Evolutionary conservation across 2,113 vertebrate species (phyloP).

Genomic region (Uropsilus gracilis): DNA sequence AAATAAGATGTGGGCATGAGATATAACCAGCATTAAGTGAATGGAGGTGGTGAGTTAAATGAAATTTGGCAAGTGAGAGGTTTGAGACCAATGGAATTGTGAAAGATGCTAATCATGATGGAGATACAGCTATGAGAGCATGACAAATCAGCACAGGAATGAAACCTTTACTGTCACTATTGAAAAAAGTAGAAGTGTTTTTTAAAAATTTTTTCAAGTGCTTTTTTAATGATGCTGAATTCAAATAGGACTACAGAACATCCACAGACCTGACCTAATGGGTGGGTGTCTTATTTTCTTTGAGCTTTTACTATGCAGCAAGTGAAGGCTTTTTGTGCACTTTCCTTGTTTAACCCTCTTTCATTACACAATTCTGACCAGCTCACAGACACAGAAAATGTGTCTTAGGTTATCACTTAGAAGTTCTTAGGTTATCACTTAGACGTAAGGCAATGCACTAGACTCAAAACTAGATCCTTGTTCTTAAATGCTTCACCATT

Average conservation of each 20-base stretch:
- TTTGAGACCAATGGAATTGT: neutral
- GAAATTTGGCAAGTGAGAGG: neutral
- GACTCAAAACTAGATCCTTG: neutral
- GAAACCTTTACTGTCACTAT: neutral
- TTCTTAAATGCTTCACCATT: neutral
- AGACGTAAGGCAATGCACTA: accelerated
- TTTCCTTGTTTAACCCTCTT: neutral
- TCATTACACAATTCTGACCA: neutral
- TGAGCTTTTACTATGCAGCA: neutral
- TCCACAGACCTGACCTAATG: neutral
- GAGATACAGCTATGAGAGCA: neutral
- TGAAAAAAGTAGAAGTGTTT: neutral
- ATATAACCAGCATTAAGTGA: constrained; percentile 11
- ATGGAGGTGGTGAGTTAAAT: neutral
- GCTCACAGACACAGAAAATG: neutral
- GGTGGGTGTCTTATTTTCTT: neutral
- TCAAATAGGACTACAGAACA: neutral
- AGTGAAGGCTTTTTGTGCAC: neutral
- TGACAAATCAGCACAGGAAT: neutral
- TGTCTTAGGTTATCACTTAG: no score
- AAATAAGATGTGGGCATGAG: constrained; percentile 8
- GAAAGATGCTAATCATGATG: neutral
- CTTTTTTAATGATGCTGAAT: neutral
- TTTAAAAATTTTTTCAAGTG: no score
- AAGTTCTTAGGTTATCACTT: no score